Conservation (phyloP, 92 coral and sea anemone genomes). For the Bergia sp. region DNA sequence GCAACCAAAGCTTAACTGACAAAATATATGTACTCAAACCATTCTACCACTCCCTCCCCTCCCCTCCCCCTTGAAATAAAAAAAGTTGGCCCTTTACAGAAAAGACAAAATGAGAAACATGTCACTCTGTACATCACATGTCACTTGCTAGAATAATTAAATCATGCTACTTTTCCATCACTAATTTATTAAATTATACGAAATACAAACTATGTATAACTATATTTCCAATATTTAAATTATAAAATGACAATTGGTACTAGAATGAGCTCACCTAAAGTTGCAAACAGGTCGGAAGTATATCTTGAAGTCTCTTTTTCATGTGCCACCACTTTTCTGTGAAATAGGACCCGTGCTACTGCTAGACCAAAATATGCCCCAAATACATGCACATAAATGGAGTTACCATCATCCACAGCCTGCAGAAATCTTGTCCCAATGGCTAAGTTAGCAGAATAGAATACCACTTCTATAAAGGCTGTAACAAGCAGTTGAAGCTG, state of each 20-base stretch:
- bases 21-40: no score
- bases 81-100: no score
- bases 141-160: no score
- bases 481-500: slow-evolving; percentile 81
- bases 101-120: no score
- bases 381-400: slow-evolving; percentile 80
- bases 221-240: no score
- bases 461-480: slow-evolving; percentile 79
- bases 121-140: no score
- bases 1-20: no score
- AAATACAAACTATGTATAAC: background rate
- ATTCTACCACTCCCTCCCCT: no score
- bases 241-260: background rate
- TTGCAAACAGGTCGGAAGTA: slow-evolving; percentile 90
- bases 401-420: slow-evolving; percentile 92
- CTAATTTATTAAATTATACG: no score
- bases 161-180: no score
- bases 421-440: slow-evolving; percentile 76
- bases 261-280: slow-evolving; percentile 64
- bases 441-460: slow-evolving; percentile 76
- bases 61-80: no score
- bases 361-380: slow-evolving; percentile 91
- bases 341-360: slow-evolving; percentile 71
- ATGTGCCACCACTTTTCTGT: slow-evolving; percentile 82
- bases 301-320: slow-evolving; percentile 90